Conservation (phyloP, 1,140 invertebrate genomes). For the Diabrotica virgifera region DNA sequence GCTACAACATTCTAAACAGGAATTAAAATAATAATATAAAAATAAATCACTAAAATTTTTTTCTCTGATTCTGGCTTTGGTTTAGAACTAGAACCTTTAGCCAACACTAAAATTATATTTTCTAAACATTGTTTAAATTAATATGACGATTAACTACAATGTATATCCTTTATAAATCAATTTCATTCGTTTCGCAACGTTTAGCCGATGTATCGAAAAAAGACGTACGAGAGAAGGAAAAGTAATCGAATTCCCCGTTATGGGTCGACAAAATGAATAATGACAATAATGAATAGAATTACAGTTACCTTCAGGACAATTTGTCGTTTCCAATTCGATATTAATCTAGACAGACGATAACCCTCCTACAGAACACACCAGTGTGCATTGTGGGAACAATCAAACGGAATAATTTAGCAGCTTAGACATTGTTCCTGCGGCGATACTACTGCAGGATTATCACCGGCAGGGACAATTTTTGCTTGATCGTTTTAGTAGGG, state of each 20-base stretch:
- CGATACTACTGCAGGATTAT: constrained; percentile 19
- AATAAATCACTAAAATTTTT: too few species aligned
- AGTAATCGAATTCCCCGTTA: neutral
- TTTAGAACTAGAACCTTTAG: too few species aligned
- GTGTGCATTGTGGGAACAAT: constrained; percentile 24
- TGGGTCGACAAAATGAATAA: constrained; percentile 3
- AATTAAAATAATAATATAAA: too few species aligned
- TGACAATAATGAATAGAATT: constrained; percentile 24
- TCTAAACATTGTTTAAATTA: too few species aligned
- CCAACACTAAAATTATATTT: too few species aligned
- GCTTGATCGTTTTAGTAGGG: constrained; percentile 5
- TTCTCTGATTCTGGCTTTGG: too few species aligned
- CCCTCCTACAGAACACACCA: constrained; percentile 14
- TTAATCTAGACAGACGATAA: constrained; percentile 21
- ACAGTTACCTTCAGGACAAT: constrained; percentile 18
- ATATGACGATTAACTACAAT: too few species aligned
- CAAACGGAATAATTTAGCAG: constrained; percentile 40
- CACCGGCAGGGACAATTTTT: constrained; percentile 15
- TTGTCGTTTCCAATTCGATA: constrained; percentile 23
- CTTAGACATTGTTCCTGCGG: constrained; percentile 35
- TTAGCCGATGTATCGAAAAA: neutral
- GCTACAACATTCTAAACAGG: too few species aligned
- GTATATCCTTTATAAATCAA: too few species aligned
- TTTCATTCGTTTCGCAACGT: neutral
- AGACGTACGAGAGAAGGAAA: neutral